A percentile compares a stretch with the other conserved stretches of the same genome.
phyloP scores from a whole-genome alignment of 2,113 vertebrate genomes.

The Ciconia maguari region DNA sequence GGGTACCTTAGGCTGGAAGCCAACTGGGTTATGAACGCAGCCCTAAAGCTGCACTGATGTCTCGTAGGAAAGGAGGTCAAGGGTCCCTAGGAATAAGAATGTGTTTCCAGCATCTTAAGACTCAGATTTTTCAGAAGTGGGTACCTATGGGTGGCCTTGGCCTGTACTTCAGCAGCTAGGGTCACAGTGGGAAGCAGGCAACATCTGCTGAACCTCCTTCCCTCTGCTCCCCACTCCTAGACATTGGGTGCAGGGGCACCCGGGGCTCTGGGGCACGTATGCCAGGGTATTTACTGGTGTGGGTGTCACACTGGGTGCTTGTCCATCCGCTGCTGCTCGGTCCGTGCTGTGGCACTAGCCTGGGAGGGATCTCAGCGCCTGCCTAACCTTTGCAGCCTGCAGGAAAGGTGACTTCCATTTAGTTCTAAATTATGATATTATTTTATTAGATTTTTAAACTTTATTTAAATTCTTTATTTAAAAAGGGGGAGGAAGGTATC shows the following conservation, averaged over 20 bases:
- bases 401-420: constrained; percentile 68
- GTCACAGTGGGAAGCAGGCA: not conserved
- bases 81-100: not conserved
- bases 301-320: not conserved
- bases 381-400: not conserved
- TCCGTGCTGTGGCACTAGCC: not conserved
- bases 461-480: constrained; percentile 79
- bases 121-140: not conserved
- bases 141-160: not conserved
- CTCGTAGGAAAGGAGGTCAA: not conserved
- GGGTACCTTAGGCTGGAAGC: not conserved
- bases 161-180: not conserved
- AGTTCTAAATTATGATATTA: constrained; percentile 70
- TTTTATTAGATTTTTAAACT: constrained; percentile 80
- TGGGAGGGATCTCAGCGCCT: rapidly evolving
- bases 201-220: not conserved
- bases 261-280: rapidly evolving
- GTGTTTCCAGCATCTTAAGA: not conserved
- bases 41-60: not conserved
- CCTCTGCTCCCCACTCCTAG: not conserved
- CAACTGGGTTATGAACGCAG: not conserved
- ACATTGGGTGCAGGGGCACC: not conserved
- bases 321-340: not conserved
- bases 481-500: constrained; percentile 68
- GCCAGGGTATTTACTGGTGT: not conserved